Evolutionary conservation across 1,140 invertebrate genomes (phyloP).

Genomic region (Sarcophaga bullata): DNA sequence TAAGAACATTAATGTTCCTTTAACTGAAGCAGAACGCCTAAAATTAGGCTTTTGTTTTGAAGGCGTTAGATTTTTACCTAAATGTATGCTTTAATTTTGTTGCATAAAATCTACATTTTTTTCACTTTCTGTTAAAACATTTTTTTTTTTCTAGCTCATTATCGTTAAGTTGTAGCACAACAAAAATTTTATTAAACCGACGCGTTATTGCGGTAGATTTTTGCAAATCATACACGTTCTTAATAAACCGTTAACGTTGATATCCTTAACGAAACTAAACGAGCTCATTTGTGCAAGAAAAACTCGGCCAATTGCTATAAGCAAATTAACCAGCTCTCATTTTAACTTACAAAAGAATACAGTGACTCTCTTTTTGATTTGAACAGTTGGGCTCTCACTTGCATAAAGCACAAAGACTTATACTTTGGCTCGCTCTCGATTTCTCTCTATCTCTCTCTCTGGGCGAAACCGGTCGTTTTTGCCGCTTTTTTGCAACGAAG

Average conservation of each 20-base stretch:
- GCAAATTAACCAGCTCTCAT: constrained; percentile 32
- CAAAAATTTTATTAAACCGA: constrained; percentile 22
- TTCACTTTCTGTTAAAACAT: neutral
- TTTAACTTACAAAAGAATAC: neutral
- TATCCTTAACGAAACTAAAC: constrained; percentile 57
- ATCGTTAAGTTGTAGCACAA: constrained; percentile 13
- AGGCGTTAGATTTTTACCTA: neutral
- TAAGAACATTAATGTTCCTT: neutral
- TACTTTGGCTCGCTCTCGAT: neutral
- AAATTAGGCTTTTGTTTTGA: neutral
- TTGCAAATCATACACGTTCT: neutral
- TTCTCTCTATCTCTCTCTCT: too few relatives aligned
- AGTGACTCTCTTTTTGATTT: neutral
- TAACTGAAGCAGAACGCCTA: neutral
- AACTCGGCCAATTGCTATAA: constrained; percentile 52
- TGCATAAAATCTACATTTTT: neutral
- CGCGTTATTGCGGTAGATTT: constrained; percentile 28
- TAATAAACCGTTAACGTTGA: constrained; percentile 51
- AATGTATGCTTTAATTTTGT: neutral
- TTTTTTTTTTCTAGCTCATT: neutral
- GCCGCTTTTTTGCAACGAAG: constrained; percentile 30
- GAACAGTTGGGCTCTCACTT: neutral
- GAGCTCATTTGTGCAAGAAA: constrained; percentile 44
- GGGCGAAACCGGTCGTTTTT: neutral
- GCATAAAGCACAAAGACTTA: neutral